Evolutionary conservation across 2,113 vertebrate genomes (phyloP).

Genomic region (Oophaga pumilio): DNA sequence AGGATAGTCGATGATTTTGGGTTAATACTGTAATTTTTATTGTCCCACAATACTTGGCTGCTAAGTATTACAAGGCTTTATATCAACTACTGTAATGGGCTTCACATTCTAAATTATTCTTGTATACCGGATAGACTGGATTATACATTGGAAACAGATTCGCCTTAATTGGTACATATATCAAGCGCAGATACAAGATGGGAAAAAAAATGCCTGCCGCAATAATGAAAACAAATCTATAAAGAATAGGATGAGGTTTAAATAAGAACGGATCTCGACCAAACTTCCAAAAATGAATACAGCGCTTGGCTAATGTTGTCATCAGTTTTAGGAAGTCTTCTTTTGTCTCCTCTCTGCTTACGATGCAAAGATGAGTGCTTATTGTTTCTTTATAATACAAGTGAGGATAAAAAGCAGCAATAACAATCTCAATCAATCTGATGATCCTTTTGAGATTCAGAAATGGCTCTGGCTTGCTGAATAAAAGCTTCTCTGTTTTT

Average conservation of each 20-base stretch:
- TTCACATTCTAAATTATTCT: background rate
- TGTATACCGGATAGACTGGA: background rate
- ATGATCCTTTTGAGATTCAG: constrained; percentile 2
- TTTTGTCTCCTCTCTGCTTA: constrained; percentile 12
- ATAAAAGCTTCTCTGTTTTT: background rate
- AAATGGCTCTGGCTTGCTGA: background rate
- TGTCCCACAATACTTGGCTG: background rate
- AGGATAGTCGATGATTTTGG: background rate
- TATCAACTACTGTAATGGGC: background rate
- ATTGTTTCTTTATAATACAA: constrained; percentile 26
- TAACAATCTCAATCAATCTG: constrained; percentile 14
- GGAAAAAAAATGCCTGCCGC: background rate
- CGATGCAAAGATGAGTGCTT: constrained; percentile 15
- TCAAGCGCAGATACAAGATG: background rate
- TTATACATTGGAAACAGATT: background rate
- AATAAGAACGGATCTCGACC: background rate
- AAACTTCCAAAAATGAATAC: constrained; percentile 19
- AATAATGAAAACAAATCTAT: background rate
- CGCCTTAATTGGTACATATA: constrained; percentile 8
- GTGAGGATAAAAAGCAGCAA: constrained; percentile 4
- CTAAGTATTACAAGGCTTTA: background rate
- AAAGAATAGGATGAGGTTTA: background rate
- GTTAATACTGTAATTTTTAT: background rate
- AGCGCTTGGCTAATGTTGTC: background rate
- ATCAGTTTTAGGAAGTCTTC: constrained; percentile 7